phyloP scores from a whole-genome alignment of 2,797 vertebrate genomes.

The Fratercula arctica region DNA sequence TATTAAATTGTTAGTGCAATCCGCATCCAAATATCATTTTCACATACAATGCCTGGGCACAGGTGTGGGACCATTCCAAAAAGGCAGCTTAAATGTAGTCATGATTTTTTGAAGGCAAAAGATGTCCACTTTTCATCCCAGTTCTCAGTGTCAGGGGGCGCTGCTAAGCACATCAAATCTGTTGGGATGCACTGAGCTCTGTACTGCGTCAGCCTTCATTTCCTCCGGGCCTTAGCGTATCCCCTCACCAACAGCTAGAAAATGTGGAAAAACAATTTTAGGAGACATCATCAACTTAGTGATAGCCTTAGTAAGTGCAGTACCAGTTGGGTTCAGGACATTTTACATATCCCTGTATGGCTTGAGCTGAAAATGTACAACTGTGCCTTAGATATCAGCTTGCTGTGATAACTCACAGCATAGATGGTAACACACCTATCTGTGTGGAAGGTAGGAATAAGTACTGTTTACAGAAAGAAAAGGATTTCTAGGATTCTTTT shows the following conservation, averaged over 20 bases:
- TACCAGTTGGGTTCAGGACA: not conserved
- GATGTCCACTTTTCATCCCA: not conserved
- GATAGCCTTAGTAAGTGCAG: not conserved
- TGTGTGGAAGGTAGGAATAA: not conserved
- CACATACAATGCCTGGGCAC: not conserved
- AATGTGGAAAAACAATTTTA: not conserved
- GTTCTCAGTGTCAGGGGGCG: not conserved
- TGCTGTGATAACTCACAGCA: not conserved
- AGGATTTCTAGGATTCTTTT: not conserved
- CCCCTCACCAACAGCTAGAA: not conserved
- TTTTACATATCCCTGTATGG: not conserved
- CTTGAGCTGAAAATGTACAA: not conserved
- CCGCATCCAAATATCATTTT: not conserved
- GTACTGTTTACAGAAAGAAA: not conserved
- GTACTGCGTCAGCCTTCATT: not conserved
- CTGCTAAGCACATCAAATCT: not conserved
- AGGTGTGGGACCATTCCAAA: not conserved
- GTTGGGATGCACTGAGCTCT: not conserved
- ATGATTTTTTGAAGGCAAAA: not conserved
- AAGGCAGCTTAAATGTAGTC: not conserved
- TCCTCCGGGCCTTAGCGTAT: not conserved
- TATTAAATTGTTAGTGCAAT: not conserved
- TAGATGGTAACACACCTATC: not conserved
- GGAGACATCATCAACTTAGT: not conserved
- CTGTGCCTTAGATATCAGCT: not conserved